Evolutionary conservation across 2,113 vertebrate species (phyloP).

Genomic region (Gymnarchus niloticus): DNA sequence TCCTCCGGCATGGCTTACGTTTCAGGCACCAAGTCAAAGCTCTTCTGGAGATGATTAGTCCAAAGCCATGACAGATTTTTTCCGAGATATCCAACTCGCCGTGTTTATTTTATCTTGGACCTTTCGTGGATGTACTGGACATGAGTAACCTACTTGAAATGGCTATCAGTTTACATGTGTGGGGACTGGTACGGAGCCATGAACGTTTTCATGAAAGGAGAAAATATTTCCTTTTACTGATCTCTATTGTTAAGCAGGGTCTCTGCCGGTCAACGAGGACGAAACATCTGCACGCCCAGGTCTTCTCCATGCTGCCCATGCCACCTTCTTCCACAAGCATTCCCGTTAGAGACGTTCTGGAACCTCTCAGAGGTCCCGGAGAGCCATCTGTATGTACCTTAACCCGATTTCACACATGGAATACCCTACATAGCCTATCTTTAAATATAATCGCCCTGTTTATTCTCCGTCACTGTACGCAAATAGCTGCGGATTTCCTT

Average conservation of each 20-base stretch:
- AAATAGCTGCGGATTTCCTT: background rate
- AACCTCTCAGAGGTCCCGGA: constrained; percentile 40
- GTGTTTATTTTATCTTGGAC: constrained; percentile 99
- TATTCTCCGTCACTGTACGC: constrained; percentile 38
- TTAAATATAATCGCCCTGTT: constrained; percentile 65
- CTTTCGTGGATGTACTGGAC: constrained; percentile 99
- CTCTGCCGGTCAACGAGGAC: constrained; percentile 62
- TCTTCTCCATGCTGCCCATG: constrained; percentile 20
- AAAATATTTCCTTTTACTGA: constrained; percentile 65
- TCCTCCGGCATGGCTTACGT: constrained; percentile 95
- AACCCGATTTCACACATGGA: constrained; percentile 68
- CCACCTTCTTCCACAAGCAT: constrained; percentile 10
- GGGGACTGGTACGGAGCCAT: constrained; percentile 74
- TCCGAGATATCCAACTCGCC: constrained; percentile 98
- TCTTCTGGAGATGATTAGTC: constrained; percentile 99
- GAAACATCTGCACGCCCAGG: constrained; percentile 9
- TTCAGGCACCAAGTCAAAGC: constrained; percentile 94
- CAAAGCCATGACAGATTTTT: constrained; percentile 99
- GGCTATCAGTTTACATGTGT: constrained; percentile 89
- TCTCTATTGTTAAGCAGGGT: constrained; percentile 61
- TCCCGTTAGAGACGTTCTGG: constrained; percentile 40
- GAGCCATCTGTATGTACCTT: constrained; percentile 53
- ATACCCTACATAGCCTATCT: constrained; percentile 50
- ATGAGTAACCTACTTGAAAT: constrained; percentile 95
- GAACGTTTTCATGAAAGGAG: constrained; percentile 71